Evolutionary conservation across 2,888 invertebrate genomes (phyloP).

Genomic region (Gandaritis pyraliata): DNA sequence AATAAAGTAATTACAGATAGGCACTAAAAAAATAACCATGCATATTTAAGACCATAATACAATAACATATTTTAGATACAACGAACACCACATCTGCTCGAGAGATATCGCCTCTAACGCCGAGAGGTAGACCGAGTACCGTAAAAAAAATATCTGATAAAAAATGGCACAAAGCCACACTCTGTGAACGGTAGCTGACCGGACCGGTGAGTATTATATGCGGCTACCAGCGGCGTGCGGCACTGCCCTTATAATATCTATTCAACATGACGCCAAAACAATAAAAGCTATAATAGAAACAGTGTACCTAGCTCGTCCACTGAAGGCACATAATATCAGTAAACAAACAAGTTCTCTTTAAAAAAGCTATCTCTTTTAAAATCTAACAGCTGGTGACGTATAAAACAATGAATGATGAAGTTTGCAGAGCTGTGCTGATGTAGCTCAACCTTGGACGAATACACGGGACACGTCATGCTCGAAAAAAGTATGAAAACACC

Average conservation of each 20-base stretch:
- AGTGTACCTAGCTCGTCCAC: conserved; percentile 66
- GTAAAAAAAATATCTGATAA: conserved; percentile 28
- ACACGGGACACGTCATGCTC: conserved; percentile 9
- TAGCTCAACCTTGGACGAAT: too few relatives aligned
- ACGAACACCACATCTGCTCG: conserved; percentile 62
- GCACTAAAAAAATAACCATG: conserved; percentile 85
- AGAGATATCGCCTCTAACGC: conserved; percentile 17
- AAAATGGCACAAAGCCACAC: conserved; percentile 47
- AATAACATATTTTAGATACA: conserved; percentile 80
- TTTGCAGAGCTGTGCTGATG: conserved; percentile 47
- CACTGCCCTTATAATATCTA: conserved; percentile 35
- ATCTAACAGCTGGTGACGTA: conserved; percentile 63
- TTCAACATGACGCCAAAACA: conserved; percentile 51
- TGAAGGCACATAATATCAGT: conserved; percentile 78
- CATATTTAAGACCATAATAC: conserved; percentile 82
- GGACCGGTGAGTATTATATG: conserved; percentile 48
- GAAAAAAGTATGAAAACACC: too few relatives aligned
- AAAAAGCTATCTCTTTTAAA: conserved; percentile 79
- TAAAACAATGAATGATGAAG: conserved; percentile 59
- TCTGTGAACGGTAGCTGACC: conserved; percentile 31
- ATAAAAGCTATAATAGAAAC: conserved; percentile 62
- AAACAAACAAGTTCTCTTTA: conserved; percentile 63
- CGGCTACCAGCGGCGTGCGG: conserved; percentile 34
- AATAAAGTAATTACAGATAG: conserved; percentile 85
- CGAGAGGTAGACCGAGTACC: conserved; percentile 40